Conservation (phyloP, 2,797 vertebrate species). For the Dicrostonyx torquatus region DNA sequence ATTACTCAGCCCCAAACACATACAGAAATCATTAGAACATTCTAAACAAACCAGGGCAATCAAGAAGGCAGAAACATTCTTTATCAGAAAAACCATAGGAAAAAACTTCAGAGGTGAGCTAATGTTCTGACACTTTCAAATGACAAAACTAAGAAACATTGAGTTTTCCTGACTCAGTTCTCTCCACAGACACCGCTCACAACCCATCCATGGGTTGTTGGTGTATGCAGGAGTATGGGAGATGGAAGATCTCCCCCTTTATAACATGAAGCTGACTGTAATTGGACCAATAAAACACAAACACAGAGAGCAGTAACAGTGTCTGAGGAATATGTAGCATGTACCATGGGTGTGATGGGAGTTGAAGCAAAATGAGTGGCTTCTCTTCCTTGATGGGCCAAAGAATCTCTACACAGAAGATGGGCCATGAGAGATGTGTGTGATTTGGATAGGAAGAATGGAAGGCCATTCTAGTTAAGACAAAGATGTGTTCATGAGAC, state of each 20-base stretch:
- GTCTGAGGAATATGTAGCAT: background rate
- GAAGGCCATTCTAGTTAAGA: background rate
- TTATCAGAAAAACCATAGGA: conserved; percentile 15
- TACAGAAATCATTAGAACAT: conserved; percentile 2
- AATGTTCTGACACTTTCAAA: background rate
- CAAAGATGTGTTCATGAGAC: background rate
- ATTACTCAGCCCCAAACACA: background rate
- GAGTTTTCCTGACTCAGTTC: background rate
- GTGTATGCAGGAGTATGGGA: background rate
- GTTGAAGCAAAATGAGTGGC: background rate
- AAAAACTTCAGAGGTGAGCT: background rate
- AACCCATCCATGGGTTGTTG: background rate
- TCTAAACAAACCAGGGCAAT: conserved; percentile 2
- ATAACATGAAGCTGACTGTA: background rate
- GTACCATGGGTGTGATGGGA: background rate
- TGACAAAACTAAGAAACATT: background rate
- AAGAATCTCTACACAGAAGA: conserved; percentile 1
- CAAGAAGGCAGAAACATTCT: background rate
- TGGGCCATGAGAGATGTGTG: background rate
- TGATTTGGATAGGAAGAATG: conserved; percentile 41
- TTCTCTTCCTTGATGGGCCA: background rate
- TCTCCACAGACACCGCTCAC: background rate
- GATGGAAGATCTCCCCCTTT: background rate
- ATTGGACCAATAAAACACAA: background rate
- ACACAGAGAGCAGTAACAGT: background rate